Evolutionary conservation across 2,888 invertebrate species (phyloP), one percentile per base, ranked within the genome.

Genomic region (Caenorhabditis sp.): DNA sequence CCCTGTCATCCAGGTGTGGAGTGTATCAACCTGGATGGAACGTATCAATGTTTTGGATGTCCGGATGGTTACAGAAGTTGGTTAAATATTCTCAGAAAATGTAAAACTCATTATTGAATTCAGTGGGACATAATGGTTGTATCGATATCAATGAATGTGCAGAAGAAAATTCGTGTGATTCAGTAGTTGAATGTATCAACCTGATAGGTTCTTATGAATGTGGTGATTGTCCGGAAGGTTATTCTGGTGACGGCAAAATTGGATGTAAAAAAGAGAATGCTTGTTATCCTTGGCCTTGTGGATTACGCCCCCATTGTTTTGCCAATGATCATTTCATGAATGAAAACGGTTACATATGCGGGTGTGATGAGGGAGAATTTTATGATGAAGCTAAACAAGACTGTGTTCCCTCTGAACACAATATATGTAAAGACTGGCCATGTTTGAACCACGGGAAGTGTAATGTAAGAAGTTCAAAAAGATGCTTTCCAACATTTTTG

Each of bases 21-120:
- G n/a, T 97, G 97, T 88, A 91, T 94, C 62, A 97, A 97, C 88
- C 89, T 93, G 1, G 95, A 93, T 0, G 97, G 97, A 1, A 92
- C 93, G 3, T 97, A 94, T 89, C 90, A 91, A 69, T 97, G 97
- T 88, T 94, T 93, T 0, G 90, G 91, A n/a, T 97, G 97, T 89
- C 95, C 95, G 0, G 84, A 90, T 80, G 93, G 92, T 91, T 88
- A 78, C 69, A 78, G 75, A 69, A 76, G 80, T 43, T 12, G 14
- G 14, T 10, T 43, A 12, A 3, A 10, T n/a, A n/a, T n/a, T n/a
- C n/a, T n/a, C n/a, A n/a, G n/a, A n/a, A n/a, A n/a, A 43, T 12
- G 14, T 17, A 10, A 17, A 43, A 43, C 5, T 3, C 14, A 31
- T 31, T 4, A 4, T 6, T 31, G 31, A 12, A 12, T 43, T 43